These are phyloP conservation scores for Salpingus planirostris DNA, from an alignment of 2,888 invertebrate species.

Conservation along the genomic window DNA sequence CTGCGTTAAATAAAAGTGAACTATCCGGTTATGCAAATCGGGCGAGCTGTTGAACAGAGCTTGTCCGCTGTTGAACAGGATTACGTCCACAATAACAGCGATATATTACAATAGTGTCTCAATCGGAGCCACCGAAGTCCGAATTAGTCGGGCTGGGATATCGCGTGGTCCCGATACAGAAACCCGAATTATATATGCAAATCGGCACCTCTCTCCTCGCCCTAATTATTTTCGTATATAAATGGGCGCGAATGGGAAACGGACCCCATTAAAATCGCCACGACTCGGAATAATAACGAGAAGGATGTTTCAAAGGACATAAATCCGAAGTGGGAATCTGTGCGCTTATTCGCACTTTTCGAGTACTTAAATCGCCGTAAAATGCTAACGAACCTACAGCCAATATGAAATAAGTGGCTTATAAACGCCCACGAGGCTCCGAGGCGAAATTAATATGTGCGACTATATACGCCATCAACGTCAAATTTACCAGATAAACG, in stretches of 20 bases:
- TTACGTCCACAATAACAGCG: slow-evolving; percentile 13
- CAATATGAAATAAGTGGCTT: slow-evolving; percentile 20
- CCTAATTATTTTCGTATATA: slow-evolving; percentile 26
- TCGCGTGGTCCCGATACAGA: slow-evolving; percentile 15
- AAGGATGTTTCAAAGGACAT: slow-evolving; percentile 14
- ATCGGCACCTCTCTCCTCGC: slow-evolving; percentile 12
- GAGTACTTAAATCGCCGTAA: slow-evolving; percentile 20
- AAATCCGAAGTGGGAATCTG: slow-evolving; percentile 13
- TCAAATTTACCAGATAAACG: slow-evolving; percentile 7
- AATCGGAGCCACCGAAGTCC: slow-evolving; percentile 19
- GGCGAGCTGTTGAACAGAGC: slow-evolving; percentile 14
- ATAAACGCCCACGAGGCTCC: slow-evolving; percentile 19
- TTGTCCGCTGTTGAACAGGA: slow-evolving; percentile 17
- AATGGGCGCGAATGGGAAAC: slow-evolving; percentile 20
- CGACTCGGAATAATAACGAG: no score
- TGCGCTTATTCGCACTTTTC: slow-evolving; percentile 20
- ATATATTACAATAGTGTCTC: slow-evolving; percentile 21
- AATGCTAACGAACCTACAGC: slow-evolving; percentile 18
- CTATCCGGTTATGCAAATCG: slow-evolving; percentile 18
- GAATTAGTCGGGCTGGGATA: slow-evolving; percentile 16
- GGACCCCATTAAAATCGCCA: no score
- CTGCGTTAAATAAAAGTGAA: slow-evolving; percentile 10
- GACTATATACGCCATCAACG: slow-evolving; percentile 11
- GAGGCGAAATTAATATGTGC: slow-evolving; percentile 17
- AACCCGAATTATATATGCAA: slow-evolving; percentile 17